Evolutionary conservation across 1,140 invertebrate species (phyloP).

Genomic region (Drosophila albomicans): DNA sequence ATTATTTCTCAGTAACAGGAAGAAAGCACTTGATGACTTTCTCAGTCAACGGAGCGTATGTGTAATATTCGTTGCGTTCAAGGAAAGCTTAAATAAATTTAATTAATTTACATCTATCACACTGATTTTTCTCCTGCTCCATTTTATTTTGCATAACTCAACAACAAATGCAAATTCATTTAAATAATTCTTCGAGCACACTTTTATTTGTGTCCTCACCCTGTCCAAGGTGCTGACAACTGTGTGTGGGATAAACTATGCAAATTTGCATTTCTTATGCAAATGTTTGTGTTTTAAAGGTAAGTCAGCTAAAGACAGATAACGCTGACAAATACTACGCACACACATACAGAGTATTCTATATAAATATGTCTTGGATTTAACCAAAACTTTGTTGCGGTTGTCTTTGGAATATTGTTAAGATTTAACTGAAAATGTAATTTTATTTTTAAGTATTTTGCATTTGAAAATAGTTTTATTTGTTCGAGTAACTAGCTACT

Average conservation of each 20-base stretch:
- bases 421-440: background rate
- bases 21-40: conserved; percentile 56
- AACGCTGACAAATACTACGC: conserved; percentile 35
- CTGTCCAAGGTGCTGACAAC: conserved; percentile 29
- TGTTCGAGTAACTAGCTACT: background rate
- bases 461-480: background rate
- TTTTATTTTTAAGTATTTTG: background rate
- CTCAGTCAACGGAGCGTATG: conserved; percentile 45
- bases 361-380: background rate
- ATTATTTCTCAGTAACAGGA: conserved; percentile 40
- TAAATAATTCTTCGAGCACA: conserved; percentile 52
- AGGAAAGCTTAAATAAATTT: conserved; percentile 56
- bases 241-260: conserved; percentile 51
- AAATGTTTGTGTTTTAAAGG: conserved; percentile 57
- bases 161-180: conserved; percentile 63
- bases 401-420: background rate
- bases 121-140: background rate
- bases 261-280: conserved; percentile 66
- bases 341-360: background rate
- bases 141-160: conserved; percentile 38
- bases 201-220: conserved; percentile 6
- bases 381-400: background rate
- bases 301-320: conserved; percentile 23
- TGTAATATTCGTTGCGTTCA: conserved; percentile 32
- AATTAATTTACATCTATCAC: conserved; percentile 64